Conservation (phyloP, 2,113 vertebrate species). For the Micronisus gabar region DNA sequence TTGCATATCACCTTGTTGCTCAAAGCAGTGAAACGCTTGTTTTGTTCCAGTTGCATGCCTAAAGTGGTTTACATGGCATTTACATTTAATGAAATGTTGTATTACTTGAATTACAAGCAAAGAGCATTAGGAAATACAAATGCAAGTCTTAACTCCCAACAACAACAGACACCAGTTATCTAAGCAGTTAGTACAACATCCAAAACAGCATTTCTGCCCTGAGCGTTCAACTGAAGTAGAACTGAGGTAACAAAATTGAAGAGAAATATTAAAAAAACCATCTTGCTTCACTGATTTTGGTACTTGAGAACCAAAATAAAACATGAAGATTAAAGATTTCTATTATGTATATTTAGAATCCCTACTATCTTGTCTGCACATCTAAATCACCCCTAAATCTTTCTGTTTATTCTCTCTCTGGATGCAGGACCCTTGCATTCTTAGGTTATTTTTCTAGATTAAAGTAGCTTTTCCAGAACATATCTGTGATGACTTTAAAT, state of each 20-base stretch:
- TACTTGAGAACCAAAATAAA: not conserved
- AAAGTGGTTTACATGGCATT: conserved; percentile 24
- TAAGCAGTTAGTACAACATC: not conserved
- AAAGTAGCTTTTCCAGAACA: not conserved
- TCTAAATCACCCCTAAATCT: not conserved
- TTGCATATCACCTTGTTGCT: not conserved
- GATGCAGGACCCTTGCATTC: not conserved
- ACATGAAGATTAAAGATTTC: not conserved
- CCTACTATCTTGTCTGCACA: not conserved
- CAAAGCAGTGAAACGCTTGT: not conserved
- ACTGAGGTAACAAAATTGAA: not conserved
- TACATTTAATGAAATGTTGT: conserved; percentile 11
- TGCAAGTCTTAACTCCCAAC: not conserved
- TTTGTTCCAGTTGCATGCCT: not conserved
- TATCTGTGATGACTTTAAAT: not conserved
- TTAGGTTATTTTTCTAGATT: not conserved
- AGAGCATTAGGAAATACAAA: not conserved
- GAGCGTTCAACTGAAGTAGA: not conserved
- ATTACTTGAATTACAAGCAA: conserved; percentile 14
- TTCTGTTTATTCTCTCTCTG: not conserved
- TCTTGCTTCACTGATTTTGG: not conserved
- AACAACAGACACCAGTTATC: not conserved
- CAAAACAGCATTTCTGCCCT: not conserved
- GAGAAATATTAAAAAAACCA: not conserved
- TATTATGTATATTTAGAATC: not conserved